These are phyloP conservation scores for Luscinia luscinia DNA, from an alignment of 2,797 vertebrate genomes.

Conservation along the genomic window DNA sequence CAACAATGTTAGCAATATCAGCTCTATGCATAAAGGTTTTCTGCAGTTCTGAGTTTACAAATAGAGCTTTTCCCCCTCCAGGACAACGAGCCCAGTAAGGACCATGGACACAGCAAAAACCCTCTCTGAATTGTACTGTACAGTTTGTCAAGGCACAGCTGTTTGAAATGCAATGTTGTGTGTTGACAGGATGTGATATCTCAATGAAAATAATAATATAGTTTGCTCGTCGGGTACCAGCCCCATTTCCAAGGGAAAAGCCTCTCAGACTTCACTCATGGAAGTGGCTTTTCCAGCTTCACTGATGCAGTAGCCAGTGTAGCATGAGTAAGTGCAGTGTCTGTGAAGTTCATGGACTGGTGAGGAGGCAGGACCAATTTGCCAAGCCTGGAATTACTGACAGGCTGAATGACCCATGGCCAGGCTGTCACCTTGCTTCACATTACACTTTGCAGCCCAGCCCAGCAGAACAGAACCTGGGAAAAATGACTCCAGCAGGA, in stretches of 20 bases:
- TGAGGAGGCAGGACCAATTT: slow-evolving; percentile 53
- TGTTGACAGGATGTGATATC: neutral
- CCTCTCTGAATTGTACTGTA: neutral
- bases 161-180: neutral
- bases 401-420: slow-evolving; percentile 49
- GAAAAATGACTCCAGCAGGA: neutral
- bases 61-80: neutral
- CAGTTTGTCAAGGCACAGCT: neutral
- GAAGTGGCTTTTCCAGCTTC: neutral
- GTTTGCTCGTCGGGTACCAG: slow-evolving; percentile 12
- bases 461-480: neutral
- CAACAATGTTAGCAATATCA: neutral
- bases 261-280: neutral
- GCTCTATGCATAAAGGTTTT: neutral
- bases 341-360: slow-evolving; percentile 53
- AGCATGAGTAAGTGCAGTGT: slow-evolving; percentile 2
- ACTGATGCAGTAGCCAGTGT: neutral
- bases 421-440: neutral
- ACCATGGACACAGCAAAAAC: neutral
- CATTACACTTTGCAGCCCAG: slow-evolving; percentile 1
- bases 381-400: slow-evolving; percentile 37
- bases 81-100: neutral
- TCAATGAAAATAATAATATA: slow-evolving; percentile 4
- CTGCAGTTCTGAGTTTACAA: neutral
- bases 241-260: neutral